These are phyloP conservation scores for Huso huso DNA, from an alignment of 2,797 vertebrate species.

Conservation along the genomic window DNA sequence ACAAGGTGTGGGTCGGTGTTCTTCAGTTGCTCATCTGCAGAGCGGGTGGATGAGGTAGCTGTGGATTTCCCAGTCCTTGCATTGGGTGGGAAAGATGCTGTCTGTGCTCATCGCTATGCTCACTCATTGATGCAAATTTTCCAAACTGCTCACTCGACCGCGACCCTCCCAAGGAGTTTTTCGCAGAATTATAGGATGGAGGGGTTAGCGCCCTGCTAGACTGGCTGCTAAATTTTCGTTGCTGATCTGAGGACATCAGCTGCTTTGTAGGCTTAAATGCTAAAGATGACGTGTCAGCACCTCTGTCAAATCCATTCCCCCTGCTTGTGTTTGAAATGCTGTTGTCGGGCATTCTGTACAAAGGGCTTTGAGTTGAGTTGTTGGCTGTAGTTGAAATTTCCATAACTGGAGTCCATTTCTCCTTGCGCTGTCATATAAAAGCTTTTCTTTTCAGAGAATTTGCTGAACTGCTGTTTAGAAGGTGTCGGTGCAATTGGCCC, in stretches of 20 bases:
- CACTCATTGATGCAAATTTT: constrained; percentile 85
- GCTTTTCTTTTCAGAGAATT: constrained; percentile 97
- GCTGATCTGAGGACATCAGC: constrained; percentile 86
- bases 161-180: constrained; percentile 75
- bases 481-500: constrained; percentile 86
- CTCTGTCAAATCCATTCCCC: constrained; percentile 93
- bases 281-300: constrained; percentile 80
- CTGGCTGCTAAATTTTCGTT: constrained; percentile 88
- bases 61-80: constrained; percentile 75
- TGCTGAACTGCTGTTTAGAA: constrained; percentile 85
- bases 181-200: constrained; percentile 83
- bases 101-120: constrained; percentile 82
- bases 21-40: constrained; percentile 93
- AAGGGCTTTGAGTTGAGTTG: constrained; percentile 93
- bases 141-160: constrained; percentile 81
- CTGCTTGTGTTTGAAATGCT: constrained; percentile 84
- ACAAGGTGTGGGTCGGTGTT: constrained; percentile 89
- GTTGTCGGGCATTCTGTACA: constrained; percentile 92
- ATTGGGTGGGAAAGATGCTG: constrained; percentile 82
- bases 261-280: constrained; percentile 95
- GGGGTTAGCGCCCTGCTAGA: constrained; percentile 84
- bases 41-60: constrained; percentile 87
- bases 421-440: constrained; percentile 96
- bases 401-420: constrained; percentile 94
- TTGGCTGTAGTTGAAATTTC: constrained; percentile 94